Evolutionary conservation across 1,140 invertebrate species (phyloP).

Genomic region (Listronotus oregonensis): DNA sequence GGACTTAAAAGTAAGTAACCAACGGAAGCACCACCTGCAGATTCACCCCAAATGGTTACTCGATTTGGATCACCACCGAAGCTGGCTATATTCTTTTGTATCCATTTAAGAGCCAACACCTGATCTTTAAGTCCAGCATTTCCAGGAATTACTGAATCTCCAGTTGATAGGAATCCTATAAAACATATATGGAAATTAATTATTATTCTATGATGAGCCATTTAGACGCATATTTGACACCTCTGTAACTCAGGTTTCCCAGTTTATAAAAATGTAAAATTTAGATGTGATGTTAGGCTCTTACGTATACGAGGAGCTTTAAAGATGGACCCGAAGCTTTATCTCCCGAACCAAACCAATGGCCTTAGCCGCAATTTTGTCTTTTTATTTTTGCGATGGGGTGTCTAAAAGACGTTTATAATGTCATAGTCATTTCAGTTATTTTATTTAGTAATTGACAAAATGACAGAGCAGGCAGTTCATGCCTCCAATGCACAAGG

Average conservation of each 20-base stretch:
- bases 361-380: too few species aligned
- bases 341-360: too few species aligned
- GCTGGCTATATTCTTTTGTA: slow-evolving; percentile 26
- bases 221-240: too few species aligned
- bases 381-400: too few species aligned
- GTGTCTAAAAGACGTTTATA: too few species aligned
- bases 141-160: slow-evolving; percentile 29
- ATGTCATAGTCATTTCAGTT: background rate
- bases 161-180: slow-evolving; percentile 35
- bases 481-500: too few species aligned
- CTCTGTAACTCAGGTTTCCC: too few species aligned
- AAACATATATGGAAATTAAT: background rate
- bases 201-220: too few species aligned
- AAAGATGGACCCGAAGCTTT: too few species aligned
- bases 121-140: slow-evolving; percentile 33
- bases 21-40: slow-evolving; percentile 29
- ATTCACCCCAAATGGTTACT: slow-evolving; percentile 31
- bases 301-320: too few species aligned
- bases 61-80: slow-evolving; percentile 26
- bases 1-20: slow-evolving; percentile 25
- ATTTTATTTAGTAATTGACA: background rate
- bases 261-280: too few species aligned
- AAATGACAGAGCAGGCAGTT: background rate
- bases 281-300: too few species aligned
- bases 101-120: slow-evolving; percentile 27